Evolutionary conservation across 2,888 invertebrate species (phyloP).

Genomic region (Trichacis sp.): DNA sequence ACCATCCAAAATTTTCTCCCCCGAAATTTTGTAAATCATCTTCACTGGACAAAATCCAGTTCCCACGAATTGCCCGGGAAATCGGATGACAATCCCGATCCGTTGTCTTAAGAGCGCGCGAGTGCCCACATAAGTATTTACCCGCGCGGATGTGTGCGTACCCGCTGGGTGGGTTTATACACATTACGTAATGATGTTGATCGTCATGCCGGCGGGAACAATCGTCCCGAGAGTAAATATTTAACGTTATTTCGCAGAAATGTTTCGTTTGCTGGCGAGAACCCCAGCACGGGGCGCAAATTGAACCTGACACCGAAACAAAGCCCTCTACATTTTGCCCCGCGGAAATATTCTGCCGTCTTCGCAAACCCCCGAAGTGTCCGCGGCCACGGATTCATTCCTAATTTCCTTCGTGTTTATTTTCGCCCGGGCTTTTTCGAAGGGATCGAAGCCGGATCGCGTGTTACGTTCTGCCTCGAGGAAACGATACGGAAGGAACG

Average conservation of each 20-base stretch:
- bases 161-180: slow-evolving; percentile 57
- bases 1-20: too few relatives aligned
- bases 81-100: slow-evolving; percentile 35
- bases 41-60: too few relatives aligned
- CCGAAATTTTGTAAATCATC: too few relatives aligned
- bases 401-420: slow-evolving; percentile 4
- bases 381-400: background rate
- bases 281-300: slow-evolving; percentile 47
- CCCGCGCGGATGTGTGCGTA: slow-evolving; percentile 30
- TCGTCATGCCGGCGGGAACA: slow-evolving; percentile 63
- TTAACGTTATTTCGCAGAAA: slow-evolving; percentile 69
- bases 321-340: slow-evolving; percentile 37
- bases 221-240: slow-evolving; percentile 66
- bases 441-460: slow-evolving; percentile 47
- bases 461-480: slow-evolving; percentile 42
- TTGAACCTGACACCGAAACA: slow-evolving; percentile 50
- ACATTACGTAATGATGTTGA: slow-evolving; percentile 70
- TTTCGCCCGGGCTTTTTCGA: slow-evolving; percentile 3
- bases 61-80: slow-evolving; percentile 15
- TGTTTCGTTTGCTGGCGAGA: slow-evolving; percentile 58
- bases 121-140: slow-evolving; percentile 30
- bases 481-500: slow-evolving; percentile 49
- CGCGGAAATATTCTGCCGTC: slow-evolving; percentile 28
- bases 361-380: slow-evolving; percentile 2
- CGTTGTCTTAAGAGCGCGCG: slow-evolving; percentile 33